These are phyloP conservation scores for Trichonephila clavipes DNA, from an alignment of 1,140 invertebrate genomes.

Conservation along the genomic window DNA sequence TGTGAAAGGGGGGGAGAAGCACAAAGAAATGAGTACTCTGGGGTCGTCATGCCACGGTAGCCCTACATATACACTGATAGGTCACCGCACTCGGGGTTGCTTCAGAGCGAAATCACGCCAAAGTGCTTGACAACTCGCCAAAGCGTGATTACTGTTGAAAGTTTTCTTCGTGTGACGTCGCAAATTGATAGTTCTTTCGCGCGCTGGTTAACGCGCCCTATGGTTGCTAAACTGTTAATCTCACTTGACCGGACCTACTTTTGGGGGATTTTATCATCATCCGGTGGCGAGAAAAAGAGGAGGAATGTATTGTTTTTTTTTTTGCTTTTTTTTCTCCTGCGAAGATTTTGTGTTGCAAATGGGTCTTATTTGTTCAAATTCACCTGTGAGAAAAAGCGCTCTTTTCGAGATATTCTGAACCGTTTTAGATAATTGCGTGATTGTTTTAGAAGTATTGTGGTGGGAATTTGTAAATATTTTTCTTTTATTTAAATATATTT, in stretches of 20 bases:
- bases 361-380: neutral
- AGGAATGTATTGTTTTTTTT: neutral
- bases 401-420: neutral
- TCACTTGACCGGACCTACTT: slow-evolving; percentile 39
- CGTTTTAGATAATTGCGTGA: neutral
- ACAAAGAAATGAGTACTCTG: slow-evolving; percentile 68
- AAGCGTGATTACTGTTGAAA: neutral
- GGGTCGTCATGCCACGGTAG: slow-evolving; percentile 75
- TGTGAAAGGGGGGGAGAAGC: neutral
- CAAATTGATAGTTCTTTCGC: slow-evolving; percentile 60
- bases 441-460: neutral
- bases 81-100: slow-evolving; percentile 70
- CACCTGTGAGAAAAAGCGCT: slow-evolving; percentile 22
- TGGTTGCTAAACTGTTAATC: slow-evolving; percentile 62
- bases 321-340: neutral
- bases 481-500: too few species aligned
- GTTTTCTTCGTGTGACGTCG: neutral
- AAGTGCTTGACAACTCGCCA: slow-evolving; percentile 65
- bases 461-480: too few species aligned
- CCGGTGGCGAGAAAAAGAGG: neutral
- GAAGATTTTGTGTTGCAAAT: too few species aligned
- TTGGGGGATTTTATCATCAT: slow-evolving; percentile 17
- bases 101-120: slow-evolving; percentile 56
- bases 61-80: slow-evolving; percentile 75
- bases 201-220: slow-evolving; percentile 48